Base-by-base conservation (phyloP, 2,113 vertebrate species). In the Psilopogon haemacephalus region DNA sequence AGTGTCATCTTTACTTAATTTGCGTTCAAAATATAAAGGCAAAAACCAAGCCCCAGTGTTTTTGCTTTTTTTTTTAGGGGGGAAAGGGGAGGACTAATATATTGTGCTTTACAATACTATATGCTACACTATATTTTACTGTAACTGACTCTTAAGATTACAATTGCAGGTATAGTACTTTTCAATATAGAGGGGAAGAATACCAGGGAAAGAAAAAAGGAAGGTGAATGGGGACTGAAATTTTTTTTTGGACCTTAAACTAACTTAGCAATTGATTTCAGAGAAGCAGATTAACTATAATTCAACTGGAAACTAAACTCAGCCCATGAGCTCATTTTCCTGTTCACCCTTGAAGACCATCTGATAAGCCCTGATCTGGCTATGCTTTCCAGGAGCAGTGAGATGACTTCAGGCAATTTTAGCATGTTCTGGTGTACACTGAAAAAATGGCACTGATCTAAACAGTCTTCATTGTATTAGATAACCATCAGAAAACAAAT, bases 221-320 rank as follows among this genome's bases (percentile, higher is more conserved):
- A 1, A 3, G 5, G 21, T 18, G 0, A 3, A 5, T 23, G 2
- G 44, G 4, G 9, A 69, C 32, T 50, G 48, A 50, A 80, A 68
- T 75, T 79, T 60, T 82, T 82, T 44, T 23, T 67, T 16, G 16
- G 21, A 80, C 11, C 6, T 32, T 18, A 28, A 58, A 19, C 12
- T 38, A 84, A 62, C 10, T 23, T 48, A 52, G 40, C 11, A 74
- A 74, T 32, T 83, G 16, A 77, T 86, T 88, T 23, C 40, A 42
- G 33, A 75, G 33, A 20, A 86, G 46, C 21, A 70, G n/a, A 11
- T 35, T 35, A 68, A 50, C 6, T 37, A 15, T 7, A 77, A 84
- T 18, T 15, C 55, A 42, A n/a, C n/a, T n/a, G n/a, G n/a, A 80
- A 55, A 67, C 50, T 40, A 76, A 20, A 42, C 54, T 20, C 24